phyloP scores from a whole-genome alignment of 2,113 vertebrate species.

The Archilochus colubris region DNA sequence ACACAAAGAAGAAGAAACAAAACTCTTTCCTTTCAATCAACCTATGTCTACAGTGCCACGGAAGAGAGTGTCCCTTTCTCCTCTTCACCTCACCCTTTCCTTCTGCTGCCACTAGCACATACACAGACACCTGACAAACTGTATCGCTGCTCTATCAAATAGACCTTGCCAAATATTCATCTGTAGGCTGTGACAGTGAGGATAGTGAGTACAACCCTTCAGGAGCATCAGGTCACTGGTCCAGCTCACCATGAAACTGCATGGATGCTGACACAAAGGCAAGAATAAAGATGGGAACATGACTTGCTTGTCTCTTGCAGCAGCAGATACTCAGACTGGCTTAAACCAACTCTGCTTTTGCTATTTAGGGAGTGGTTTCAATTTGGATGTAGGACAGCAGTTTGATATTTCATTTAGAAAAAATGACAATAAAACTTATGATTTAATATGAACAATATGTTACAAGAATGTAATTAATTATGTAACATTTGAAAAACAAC shows the following conservation, averaged over 20 bases:
- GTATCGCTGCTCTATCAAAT: background rate
- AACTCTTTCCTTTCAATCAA: background rate
- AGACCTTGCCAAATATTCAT: background rate
- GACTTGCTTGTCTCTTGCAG: background rate
- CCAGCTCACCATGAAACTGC: background rate
- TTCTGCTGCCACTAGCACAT: background rate
- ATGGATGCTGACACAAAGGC: background rate
- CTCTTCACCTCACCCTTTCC: background rate
- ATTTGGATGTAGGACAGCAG: background rate
- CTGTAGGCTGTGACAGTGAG: accelerated
- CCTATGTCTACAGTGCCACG: accelerated
- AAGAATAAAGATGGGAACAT: background rate
- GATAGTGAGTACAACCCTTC: background rate
- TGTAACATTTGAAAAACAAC: background rate
- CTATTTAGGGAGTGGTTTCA: background rate
- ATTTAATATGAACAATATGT: slow-evolving; percentile 37
- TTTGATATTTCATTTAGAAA: background rate
- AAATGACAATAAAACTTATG: slow-evolving; percentile 4
- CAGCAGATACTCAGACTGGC: background rate
- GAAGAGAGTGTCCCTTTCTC: background rate
- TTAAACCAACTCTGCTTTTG: background rate
- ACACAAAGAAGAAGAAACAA: background rate
- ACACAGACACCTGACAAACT: background rate
- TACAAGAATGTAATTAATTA: slow-evolving; percentile 16
- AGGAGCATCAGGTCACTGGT: background rate